These are phyloP conservation scores for Acyrthosiphon pisum DNA, from an alignment of 1,140 invertebrate genomes.

Conservation along the genomic window DNA sequence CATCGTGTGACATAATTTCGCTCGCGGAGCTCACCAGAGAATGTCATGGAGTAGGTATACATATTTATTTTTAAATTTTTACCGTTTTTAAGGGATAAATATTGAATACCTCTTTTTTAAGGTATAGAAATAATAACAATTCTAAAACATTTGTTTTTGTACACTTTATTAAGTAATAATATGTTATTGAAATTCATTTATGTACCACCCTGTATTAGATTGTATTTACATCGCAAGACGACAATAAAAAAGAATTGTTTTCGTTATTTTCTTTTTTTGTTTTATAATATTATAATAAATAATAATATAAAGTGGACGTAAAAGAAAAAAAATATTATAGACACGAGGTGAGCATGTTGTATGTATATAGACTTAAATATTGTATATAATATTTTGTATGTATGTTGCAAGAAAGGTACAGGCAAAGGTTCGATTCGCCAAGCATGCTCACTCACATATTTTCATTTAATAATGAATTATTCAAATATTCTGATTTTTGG, in stretches of 20 bases:
- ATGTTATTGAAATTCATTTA: too few species aligned
- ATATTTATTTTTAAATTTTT: background rate
- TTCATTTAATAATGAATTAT: background rate
- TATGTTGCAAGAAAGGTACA: background rate
- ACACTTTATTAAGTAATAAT: background rate
- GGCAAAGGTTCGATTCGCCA: background rate
- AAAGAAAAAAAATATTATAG: background rate
- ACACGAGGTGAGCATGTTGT: background rate
- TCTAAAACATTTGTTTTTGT: background rate
- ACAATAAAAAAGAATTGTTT: background rate
- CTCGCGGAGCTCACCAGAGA: background rate
- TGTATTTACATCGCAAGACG: background rate
- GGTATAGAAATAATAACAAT: background rate
- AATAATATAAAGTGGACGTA: background rate
- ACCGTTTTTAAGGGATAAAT: background rate
- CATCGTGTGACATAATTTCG: background rate
- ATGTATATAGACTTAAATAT: background rate
- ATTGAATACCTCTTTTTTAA: background rate
- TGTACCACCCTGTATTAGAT: background rate
- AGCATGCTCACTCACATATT: background rate
- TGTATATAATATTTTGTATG: background rate
- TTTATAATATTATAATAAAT: background rate
- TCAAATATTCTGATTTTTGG: background rate
- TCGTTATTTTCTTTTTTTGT: background rate
- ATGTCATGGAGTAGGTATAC: background rate